These are phyloP conservation scores for Chrysogorgia sp. DNA, from an alignment of 92 coral and sea anemone species.

Conservation along the genomic window DNA sequence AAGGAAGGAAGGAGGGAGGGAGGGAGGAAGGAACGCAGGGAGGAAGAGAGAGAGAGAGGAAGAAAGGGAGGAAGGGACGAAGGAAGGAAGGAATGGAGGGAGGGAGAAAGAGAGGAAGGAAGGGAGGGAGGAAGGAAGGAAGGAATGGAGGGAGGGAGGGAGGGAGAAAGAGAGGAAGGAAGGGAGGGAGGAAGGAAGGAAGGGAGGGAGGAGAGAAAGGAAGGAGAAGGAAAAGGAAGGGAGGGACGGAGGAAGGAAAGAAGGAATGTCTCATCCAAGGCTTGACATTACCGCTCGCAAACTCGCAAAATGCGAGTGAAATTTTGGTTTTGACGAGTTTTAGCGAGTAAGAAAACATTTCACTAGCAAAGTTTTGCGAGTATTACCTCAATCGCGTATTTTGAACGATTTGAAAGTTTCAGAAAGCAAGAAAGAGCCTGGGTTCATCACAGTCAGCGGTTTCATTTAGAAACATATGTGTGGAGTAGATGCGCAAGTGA, in stretches of 20 bases:
- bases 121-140: not conserved
- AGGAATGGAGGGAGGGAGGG: not conserved
- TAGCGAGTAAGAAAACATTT: too few species aligned
- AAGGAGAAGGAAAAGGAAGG: not conserved
- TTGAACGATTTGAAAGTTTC: too few species aligned
- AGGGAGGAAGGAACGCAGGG: not conserved
- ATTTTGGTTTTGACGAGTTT: too few species aligned
- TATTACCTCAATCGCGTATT: too few species aligned
- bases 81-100: not conserved
- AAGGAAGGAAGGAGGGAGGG: not conserved
- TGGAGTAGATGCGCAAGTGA: too few species aligned
- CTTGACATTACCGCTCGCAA: too few species aligned
- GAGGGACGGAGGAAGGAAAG: not conserved
- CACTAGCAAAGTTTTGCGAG: too few species aligned
- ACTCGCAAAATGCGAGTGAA: too few species aligned
- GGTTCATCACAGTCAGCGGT: too few species aligned
- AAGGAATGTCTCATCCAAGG: not conserved
- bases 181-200: not conserved
- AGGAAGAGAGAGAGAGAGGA: not conserved
- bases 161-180: conserved; percentile 3
- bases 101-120: not conserved
- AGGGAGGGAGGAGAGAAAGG: not conserved
- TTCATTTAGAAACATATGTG: too few species aligned
- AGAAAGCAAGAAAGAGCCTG: too few species aligned
- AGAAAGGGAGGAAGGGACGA: not conserved